Conservation (phyloP, 2,113 vertebrate species). For the Elanoides forficatus region DNA sequence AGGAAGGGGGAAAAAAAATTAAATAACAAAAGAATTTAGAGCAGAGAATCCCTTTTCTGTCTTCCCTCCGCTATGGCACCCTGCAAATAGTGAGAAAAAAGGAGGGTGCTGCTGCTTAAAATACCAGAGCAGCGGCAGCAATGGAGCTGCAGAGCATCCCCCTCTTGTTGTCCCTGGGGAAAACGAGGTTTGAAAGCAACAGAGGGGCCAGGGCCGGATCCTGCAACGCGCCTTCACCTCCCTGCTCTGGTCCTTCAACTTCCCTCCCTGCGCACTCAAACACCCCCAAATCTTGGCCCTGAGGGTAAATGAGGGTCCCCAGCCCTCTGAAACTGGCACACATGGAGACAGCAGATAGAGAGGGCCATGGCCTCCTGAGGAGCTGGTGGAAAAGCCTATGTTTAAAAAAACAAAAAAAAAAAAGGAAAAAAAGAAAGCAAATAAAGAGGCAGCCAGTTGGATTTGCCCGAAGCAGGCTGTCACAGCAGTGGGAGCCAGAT, state of each 20-base stretch:
- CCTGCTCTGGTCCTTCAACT: not conserved
- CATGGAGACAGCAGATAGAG: fast-evolving
- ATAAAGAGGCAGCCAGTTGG: not conserved
- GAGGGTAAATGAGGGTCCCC: not conserved
- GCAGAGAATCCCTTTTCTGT: not conserved
- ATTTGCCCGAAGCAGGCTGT: not conserved
- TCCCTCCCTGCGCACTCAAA: fast-evolving
- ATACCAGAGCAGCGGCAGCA: not conserved
- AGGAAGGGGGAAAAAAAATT: fast-evolving
- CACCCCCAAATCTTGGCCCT: not conserved
- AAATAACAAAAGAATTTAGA: not conserved
- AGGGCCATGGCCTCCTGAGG: fast-evolving
- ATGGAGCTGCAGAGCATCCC: not conserved
- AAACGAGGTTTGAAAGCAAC: not conserved
- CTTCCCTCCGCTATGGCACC: fast-evolving
- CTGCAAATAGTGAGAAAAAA: not conserved
- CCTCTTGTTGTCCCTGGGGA: too few species aligned
- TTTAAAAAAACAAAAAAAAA: not conserved
- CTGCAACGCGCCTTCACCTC: fast-evolving
- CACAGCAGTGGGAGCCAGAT: not conserved
- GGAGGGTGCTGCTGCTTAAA: not conserved
- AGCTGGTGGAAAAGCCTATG: not conserved
- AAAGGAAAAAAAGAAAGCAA: not conserved
- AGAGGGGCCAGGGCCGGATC: not conserved
- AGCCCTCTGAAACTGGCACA: not conserved